Base-by-base conservation (phyloP, 1,140 invertebrate species). In the Papilio glaucus region DNA sequence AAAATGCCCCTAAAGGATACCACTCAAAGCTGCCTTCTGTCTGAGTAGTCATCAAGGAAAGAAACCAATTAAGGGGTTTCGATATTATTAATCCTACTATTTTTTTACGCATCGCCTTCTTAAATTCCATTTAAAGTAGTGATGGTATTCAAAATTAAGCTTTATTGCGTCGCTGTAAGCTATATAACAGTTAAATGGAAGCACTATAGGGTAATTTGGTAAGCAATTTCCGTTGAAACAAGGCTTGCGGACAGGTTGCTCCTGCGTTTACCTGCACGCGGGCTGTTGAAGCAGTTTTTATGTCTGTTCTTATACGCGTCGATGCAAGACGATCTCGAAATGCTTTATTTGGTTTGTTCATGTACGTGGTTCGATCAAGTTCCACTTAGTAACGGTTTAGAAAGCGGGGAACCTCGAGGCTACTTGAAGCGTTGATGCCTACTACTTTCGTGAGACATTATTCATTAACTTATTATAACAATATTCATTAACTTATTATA, bases 191-290 rank as follows among this genome's bases (percentile, higher is more conserved):
- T 70, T 77, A 53, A 53, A 61, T 78, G 76, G 71, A 39, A 71
- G 45, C 15, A 37, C 12, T 71, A 71, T 33, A 67, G 67, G 72
- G 79, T 85, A 84, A 88, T 90, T 88, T 88, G 80, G 83, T 81
- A 80, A 83, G 80, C 79, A 85, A 86, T 90, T 84, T 86, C 77
- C 77, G 77, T 81, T 84, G 83, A 86, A 85, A 85, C 75, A 83
- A 86, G 78, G 63, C 74, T 74, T 45, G 41, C 60, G 67, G 82
- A 84, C 84, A 84, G 80, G 85, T 85, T 83, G 82, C 76, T 72
- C 77, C 78, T 71, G 82, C 79, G 73, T 85, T 87, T 86, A 87
- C 80, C 81, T 85, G 83, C 86, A 89, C 87, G 87, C 83, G 68
- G 67, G 67, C 76, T 74, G 62, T 60, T 72, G 61, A 82, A 80